Evolutionary conservation across 2,888 invertebrate species (phyloP).

Genomic region (Notocelia uddmanniana): DNA sequence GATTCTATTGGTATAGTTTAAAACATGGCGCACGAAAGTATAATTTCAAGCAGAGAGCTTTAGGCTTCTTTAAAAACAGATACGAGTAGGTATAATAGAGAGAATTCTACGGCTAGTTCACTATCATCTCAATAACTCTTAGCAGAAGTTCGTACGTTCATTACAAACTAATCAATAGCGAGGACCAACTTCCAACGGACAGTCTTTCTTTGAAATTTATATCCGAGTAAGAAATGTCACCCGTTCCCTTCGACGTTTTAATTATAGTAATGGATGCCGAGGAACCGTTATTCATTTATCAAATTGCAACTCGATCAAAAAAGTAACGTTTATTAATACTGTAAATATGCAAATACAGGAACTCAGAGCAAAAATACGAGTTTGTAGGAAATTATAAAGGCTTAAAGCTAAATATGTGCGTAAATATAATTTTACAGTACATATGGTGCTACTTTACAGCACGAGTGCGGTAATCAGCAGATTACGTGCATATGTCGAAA

Average conservation of each 20-base stretch:
- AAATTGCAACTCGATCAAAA: neutral
- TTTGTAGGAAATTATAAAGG: too few species aligned
- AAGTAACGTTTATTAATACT: neutral
- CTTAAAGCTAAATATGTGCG: too few species aligned
- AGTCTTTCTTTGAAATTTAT: slow-evolving; percentile 33
- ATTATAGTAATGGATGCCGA: slow-evolving; percentile 32
- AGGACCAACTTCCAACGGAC: slow-evolving; percentile 29
- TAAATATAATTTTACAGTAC: too few species aligned
- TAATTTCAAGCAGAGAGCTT: neutral
- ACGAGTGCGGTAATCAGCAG: too few species aligned
- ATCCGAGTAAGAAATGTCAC: slow-evolving; percentile 23
- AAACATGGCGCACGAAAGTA: too few species aligned
- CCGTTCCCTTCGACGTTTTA: slow-evolving; percentile 32
- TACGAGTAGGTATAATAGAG: slow-evolving; percentile 1
- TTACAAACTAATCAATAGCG: slow-evolving; percentile 40
- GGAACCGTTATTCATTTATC: neutral
- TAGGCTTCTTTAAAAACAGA: neutral
- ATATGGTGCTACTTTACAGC: too few species aligned
- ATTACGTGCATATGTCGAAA: too few species aligned
- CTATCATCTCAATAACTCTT: slow-evolving; percentile 30
- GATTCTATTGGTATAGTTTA: too few species aligned
- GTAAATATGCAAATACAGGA: too few species aligned
- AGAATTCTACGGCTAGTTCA: slow-evolving; percentile 5
- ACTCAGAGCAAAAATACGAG: too few species aligned
- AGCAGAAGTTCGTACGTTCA: slow-evolving; percentile 33